These are phyloP conservation scores for Acleris sparsana DNA, from an alignment of 2,888 invertebrate species.

Conservation along the genomic window DNA sequence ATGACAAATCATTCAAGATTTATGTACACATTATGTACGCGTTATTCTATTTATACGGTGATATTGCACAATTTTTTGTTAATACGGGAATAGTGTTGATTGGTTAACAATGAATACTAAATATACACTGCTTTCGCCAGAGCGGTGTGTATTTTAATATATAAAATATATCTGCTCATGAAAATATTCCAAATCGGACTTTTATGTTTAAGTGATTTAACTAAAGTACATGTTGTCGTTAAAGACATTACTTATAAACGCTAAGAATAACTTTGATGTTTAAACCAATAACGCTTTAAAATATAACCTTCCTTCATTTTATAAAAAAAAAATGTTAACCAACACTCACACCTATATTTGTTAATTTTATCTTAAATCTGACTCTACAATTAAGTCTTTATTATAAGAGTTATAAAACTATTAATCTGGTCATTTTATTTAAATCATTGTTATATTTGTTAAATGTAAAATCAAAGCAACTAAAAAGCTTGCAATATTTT, in stretches of 20 bases:
- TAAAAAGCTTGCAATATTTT: slow-evolving; percentile 78
- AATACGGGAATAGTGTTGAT: slow-evolving; percentile 55
- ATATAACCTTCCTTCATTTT: slow-evolving; percentile 73
- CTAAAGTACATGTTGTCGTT: slow-evolving; percentile 76
- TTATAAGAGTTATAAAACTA: slow-evolving; percentile 79
- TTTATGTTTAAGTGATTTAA: slow-evolving; percentile 68
- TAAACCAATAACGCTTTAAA: slow-evolving; percentile 74
- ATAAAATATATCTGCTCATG: slow-evolving; percentile 56
- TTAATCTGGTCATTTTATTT: slow-evolving; percentile 84
- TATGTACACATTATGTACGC: slow-evolving; percentile 67
- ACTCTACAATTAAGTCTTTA: slow-evolving; percentile 75
- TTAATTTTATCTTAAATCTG: slow-evolving; percentile 79
- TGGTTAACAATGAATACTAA: slow-evolving; percentile 38
- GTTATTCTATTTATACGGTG: slow-evolving; percentile 56
- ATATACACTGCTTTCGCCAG: slow-evolving; percentile 67
- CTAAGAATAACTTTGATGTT: slow-evolving; percentile 78
- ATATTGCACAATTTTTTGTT: slow-evolving; percentile 69
- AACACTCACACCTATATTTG: slow-evolving; percentile 80
- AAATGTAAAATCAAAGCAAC: slow-evolving; percentile 74
- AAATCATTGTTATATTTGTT: slow-evolving; percentile 82
- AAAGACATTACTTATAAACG: slow-evolving; percentile 77
- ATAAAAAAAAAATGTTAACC: slow-evolving; percentile 71
- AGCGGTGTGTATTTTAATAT: slow-evolving; percentile 49
- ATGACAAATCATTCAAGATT: slow-evolving; percentile 52
- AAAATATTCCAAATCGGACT: slow-evolving; percentile 64